Evolutionary conservation across 2,888 invertebrate species (phyloP).

Genomic region (Drosophila niveifrons): DNA sequence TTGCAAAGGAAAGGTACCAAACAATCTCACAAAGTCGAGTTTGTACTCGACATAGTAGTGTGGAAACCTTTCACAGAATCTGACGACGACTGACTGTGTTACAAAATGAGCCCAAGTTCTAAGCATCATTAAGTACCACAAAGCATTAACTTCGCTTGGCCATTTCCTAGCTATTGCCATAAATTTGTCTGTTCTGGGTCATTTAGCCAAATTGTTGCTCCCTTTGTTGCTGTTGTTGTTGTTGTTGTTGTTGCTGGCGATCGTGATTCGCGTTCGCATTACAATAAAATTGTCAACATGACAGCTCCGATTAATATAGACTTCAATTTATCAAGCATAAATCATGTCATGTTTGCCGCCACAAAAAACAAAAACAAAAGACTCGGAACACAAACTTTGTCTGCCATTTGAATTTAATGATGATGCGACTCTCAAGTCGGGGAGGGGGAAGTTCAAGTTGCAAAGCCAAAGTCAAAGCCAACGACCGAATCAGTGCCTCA

Average conservation of each 20-base stretch:
- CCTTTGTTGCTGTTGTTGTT: constrained; percentile 40
- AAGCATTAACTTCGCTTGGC: constrained; percentile 53
- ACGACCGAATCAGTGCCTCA: constrained; percentile 45
- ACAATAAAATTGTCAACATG: constrained; percentile 80
- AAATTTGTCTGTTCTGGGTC: constrained; percentile 58
- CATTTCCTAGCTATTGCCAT: constrained; percentile 50
- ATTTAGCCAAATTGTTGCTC: constrained; percentile 60
- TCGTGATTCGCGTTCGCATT: constrained; percentile 52
- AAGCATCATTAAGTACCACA: constrained; percentile 48
- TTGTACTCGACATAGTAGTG: constrained; percentile 18
- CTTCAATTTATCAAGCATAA: constrained; percentile 70
- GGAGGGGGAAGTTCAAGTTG: constrained; percentile 16
- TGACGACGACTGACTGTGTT: constrained; percentile 1
- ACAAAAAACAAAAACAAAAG: constrained; percentile 45
- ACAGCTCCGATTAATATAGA: constrained; percentile 76
- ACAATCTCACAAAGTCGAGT: constrained; percentile 13
- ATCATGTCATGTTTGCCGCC: constrained; percentile 42
- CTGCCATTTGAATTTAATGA: constrained; percentile 44
- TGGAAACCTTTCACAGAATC: constrained; percentile 52
- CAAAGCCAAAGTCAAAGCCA: constrained; percentile 47
- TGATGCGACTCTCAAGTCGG: constrained; percentile 27
- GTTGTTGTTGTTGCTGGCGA: constrained; percentile 25
- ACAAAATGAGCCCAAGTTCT: constrained; percentile 32
- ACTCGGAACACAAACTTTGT: constrained; percentile 62
- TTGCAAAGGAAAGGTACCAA: constrained; percentile 60